phyloP scores from a whole-genome alignment of 2,888 invertebrate species.

The Itoplectis maculator region DNA sequence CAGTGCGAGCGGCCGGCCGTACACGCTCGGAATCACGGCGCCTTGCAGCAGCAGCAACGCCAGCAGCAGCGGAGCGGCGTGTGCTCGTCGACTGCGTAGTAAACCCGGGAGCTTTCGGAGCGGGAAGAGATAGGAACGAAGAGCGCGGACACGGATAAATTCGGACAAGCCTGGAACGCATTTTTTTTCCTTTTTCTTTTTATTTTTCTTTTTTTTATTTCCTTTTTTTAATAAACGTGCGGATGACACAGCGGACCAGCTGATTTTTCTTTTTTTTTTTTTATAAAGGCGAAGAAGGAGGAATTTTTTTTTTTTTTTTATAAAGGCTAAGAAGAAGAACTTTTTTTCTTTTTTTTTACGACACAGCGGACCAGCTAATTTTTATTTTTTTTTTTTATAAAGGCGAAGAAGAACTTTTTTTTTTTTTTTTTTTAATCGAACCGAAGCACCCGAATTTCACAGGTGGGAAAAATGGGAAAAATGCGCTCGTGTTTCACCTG shows the following conservation, averaged over 20 bases:
- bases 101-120: background rate
- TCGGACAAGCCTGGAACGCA: background rate
- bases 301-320: background rate
- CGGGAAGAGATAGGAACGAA: constrained; percentile 3
- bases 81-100: background rate
- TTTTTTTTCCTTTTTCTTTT: constrained; percentile 3
- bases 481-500: too few species aligned
- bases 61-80: background rate
- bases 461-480: too few species aligned
- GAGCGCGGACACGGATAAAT: background rate
- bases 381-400: too few species aligned
- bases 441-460: too few species aligned
- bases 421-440: too few species aligned
- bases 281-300: too few species aligned
- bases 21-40: constrained; percentile 1
- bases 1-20: background rate
- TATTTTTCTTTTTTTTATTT: background rate
- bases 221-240: background rate
- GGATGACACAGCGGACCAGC: background rate
- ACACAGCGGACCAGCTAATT: too few species aligned
- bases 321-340: background rate
- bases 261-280: too few species aligned
- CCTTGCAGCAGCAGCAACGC: background rate
- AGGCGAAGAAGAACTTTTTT: too few species aligned
- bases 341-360: too few species aligned